Base-by-base conservation (phyloP, 2,113 vertebrate genomes). In the Cynocephalus volans region DNA sequence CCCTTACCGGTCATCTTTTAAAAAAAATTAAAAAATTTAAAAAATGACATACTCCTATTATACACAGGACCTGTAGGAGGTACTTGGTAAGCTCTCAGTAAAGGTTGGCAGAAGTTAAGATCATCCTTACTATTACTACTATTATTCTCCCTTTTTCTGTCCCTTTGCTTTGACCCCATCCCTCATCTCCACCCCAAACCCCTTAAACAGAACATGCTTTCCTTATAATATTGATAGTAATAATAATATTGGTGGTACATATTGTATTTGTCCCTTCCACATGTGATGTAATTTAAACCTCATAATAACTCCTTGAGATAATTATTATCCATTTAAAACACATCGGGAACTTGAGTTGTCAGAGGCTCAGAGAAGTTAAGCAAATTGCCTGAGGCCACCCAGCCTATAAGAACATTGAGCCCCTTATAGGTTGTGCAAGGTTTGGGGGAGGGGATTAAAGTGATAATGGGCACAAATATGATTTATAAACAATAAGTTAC, bases 321-420 rank as follows among this genome's bases (percentile, higher is more conserved):
- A n/a, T 81, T 65, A 13, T n/a, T 23, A 64, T 72, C 48, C 48
- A 26, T 48, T 80, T 67, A 70, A 85, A 92, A 80, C 18, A 60
- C 48, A 36, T 48, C 48, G 85, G 67, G 65, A 79, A 19, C 12
- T 31, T 72, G 70, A 79, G 80, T 76, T 14, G 41, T 86, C 19
- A 75, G 24, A 92, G 62, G 45, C 64, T 85, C 82, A 81, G 83
- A 75, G 75, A 65, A 12, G 64, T 89, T 26, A 95, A 75, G 56
- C 73, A 69, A 36, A 54, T 60, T 73, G 33, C 14, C 48, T 23
- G 18, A 60, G 64, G 48, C 13, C 26, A 56, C 23, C 17, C 26
- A 85, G 58, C 18, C 65, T 67, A 1, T 6, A 52, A 12, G n/a
- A 91, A 7, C 15, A 24, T 41, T 62, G 54, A 85, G 50, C 45